Evolutionary conservation across 2,113 vertebrate genomes (phyloP).

Genomic region (Megaptera novaeangliae): DNA sequence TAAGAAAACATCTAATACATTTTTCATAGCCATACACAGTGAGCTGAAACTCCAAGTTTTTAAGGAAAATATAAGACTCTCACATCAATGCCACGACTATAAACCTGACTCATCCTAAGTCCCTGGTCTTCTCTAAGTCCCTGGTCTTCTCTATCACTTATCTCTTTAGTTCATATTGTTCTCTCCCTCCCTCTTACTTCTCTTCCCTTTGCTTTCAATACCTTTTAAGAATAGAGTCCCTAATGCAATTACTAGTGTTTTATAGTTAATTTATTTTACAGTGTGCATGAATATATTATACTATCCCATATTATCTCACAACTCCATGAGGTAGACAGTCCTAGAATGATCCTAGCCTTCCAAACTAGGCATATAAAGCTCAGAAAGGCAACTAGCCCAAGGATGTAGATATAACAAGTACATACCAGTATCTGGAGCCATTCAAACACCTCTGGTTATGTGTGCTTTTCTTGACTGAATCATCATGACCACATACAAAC

Average conservation of each 20-base stretch:
- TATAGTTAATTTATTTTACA: neutral
- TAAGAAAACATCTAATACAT: neutral
- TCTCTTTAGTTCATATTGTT: neutral
- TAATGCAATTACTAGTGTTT: neutral
- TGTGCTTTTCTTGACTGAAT: neutral
- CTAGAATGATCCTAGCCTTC: neutral
- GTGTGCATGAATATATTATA: neutral
- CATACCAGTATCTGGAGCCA: neutral
- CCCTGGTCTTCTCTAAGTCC: neutral
- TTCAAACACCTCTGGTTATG: rapidly evolving
- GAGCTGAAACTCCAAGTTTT: neutral
- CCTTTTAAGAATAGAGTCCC: neutral
- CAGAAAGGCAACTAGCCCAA: neutral
- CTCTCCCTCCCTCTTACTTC: neutral
- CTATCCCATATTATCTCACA: neutral
- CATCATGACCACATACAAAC: neutral
- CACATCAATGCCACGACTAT: neutral
- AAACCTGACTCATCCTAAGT: neutral
- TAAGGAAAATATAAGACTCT: neutral
- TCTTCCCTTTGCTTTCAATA: neutral
- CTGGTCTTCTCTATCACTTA: neutral
- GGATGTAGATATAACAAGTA: too few species aligned
- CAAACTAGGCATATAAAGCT: neutral
- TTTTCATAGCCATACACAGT: neutral
- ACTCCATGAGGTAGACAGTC: neutral